These are phyloP conservation scores for Plestiodon gilberti DNA, from an alignment of 2,113 vertebrate species.

Conservation along the genomic window DNA sequence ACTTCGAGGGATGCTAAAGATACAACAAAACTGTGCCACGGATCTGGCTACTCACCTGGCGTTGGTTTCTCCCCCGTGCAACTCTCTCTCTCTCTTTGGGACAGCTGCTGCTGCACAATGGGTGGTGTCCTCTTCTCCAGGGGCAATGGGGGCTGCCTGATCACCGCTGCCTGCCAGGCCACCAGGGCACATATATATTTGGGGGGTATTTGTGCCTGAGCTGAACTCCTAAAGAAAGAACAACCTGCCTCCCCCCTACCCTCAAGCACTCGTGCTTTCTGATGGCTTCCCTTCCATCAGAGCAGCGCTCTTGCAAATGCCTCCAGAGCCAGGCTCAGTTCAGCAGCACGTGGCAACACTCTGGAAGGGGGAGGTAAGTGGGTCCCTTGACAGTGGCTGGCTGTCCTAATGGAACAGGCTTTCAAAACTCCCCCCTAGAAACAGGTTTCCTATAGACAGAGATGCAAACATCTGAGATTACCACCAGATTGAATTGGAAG, in stretches of 20 bases:
- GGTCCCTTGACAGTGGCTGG: too few relatives aligned
- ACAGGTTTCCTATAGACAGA: rapidly evolving
- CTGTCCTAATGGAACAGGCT: neutral
- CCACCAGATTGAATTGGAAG: too few relatives aligned
- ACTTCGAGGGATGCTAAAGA: neutral
- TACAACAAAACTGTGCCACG: neutral
- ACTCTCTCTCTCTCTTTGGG: neutral
- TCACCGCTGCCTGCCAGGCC: neutral
- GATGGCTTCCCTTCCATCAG: neutral
- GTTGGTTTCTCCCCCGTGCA: neutral
- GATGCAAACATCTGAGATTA: too few relatives aligned
- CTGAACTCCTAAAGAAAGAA: too few relatives aligned
- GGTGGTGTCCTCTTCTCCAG: neutral
- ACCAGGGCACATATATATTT: neutral
- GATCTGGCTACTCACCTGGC: neutral
- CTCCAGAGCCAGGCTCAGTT: too few relatives aligned
- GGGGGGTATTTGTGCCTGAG: neutral
- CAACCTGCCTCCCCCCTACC: neutral
- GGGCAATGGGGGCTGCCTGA: too few relatives aligned
- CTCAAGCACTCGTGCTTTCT: neutral
- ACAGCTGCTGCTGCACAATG: neutral
- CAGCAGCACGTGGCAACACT: neutral
- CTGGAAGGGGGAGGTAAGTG: neutral
- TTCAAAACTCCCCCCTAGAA: neutral
- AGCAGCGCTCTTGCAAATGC: neutral